Evolutionary conservation across 1,140 invertebrate species (phyloP).

Genomic region (Leptoteleia sp.): DNA sequence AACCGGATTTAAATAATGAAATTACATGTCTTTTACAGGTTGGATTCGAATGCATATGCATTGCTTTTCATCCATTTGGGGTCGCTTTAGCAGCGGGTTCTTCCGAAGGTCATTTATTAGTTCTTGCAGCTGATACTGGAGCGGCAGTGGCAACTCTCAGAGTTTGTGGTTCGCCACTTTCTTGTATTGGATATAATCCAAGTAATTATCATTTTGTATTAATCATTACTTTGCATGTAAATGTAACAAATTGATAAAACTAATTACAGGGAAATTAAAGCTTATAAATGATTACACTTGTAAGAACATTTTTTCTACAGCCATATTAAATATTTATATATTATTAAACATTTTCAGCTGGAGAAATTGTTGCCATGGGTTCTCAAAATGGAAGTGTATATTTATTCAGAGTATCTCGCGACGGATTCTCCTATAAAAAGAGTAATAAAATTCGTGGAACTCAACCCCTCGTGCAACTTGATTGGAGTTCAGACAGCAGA

Average conservation of each 20-base stretch:
- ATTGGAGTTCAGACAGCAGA: slow-evolving; percentile 94
- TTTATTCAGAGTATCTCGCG: slow-evolving; percentile 90
- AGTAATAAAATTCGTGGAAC: slow-evolving; percentile 92
- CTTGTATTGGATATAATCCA: slow-evolving; percentile 92
- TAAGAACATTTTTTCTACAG: no score
- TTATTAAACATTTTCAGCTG: no score
- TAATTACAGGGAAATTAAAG: no score
- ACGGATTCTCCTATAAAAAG: slow-evolving; percentile 93
- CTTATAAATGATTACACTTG: no score
- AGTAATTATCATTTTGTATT: no score
- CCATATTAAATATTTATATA: no score
- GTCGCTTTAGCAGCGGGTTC: slow-evolving; percentile 93
- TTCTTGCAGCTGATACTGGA: slow-evolving; percentile 91
- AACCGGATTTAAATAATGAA: no score
- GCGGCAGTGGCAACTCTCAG: slow-evolving; percentile 90
- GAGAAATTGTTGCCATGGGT: slow-evolving; percentile 93
- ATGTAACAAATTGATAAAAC: no score
- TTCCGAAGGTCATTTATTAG: slow-evolving; percentile 91
- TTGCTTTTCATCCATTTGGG: slow-evolving; percentile 85
- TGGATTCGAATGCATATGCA: slow-evolving; percentile 88
- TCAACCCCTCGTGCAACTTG: slow-evolving; percentile 90
- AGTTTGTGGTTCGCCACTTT: slow-evolving; percentile 91
- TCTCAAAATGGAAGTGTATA: slow-evolving; percentile 94
- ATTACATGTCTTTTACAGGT: no score
- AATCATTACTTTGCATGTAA: no score